Conservation (phyloP, 2,113 vertebrate species). For the Sialia sialis region DNA sequence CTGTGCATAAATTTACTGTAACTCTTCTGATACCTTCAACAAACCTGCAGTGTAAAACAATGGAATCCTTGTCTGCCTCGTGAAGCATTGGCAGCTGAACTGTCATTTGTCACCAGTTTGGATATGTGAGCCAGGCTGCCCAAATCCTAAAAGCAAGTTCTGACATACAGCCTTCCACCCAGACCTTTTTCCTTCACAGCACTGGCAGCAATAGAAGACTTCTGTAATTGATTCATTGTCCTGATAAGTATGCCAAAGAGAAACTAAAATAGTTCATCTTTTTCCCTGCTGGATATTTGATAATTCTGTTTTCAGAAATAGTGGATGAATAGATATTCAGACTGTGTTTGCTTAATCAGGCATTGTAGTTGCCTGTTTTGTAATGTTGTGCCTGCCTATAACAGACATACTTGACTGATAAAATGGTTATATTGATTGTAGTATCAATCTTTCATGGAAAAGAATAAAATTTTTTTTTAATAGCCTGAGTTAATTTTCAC, state of each 20-base stretch:
- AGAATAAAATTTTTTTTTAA: slow-evolving; percentile 46
- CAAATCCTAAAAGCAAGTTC: background rate
- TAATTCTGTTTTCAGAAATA: slow-evolving; percentile 45
- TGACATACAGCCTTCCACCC: background rate
- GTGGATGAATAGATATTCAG: slow-evolving; percentile 44
- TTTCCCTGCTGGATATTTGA: slow-evolving; percentile 40
- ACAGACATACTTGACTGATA: slow-evolving; percentile 62
- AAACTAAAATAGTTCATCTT: slow-evolving; percentile 39
- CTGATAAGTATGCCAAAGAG: slow-evolving; percentile 64
- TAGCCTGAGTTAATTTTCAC: background rate
- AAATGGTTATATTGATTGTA: slow-evolving; percentile 55
- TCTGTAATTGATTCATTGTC: slow-evolving; percentile 18
- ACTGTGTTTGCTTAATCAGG: background rate
- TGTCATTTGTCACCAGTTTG: background rate
- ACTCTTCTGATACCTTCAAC: slow-evolving; percentile 47
- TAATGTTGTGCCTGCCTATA: slow-evolving; percentile 62
- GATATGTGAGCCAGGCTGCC: background rate
- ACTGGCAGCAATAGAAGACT: slow-evolving; percentile 43
- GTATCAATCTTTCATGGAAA: slow-evolving; percentile 43
- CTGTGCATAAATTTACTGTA: slow-evolving; percentile 62
- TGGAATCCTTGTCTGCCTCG: slow-evolving; percentile 8
- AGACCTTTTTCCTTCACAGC: background rate
- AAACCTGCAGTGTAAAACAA: background rate
- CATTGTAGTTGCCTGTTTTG: slow-evolving; percentile 54
- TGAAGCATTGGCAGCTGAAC: slow-evolving; percentile 17